Evolutionary conservation across 2,797 vertebrate genomes (phyloP), one percentile per base, ranked within the genome.

Genomic region (Poeciliopsis gracilis): DNA sequence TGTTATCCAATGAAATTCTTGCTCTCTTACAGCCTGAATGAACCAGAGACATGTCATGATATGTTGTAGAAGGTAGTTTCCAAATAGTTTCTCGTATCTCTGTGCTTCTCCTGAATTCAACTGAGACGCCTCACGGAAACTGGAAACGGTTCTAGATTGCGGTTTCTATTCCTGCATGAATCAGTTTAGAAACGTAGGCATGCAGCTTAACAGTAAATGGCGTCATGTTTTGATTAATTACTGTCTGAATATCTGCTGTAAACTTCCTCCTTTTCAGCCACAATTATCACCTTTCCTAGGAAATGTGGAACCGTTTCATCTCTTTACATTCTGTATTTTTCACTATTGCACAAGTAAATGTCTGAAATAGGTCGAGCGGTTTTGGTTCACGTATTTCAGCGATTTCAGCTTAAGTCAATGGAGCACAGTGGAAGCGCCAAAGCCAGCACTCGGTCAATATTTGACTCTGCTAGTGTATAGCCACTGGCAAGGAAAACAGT

Each of bases 371-470:
- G 74, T 71, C 59, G 25, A 74, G 73, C 77, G 77, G 73, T 72
- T 89, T 84, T 84, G 57, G 76, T 77, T 81, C 33, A 9, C 33
- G n/a, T 38, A 43, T 75, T 82, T 66, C 73, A 75, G 67, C 47
- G 2, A 57, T 84, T 83, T 76, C 75, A 81, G 77, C 70, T 78
- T 7, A 59, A 87, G 76, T 79, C 79, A 79, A 87, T 83, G 59
- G 70, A 87, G 73, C 79, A 78, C 73, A 67, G 82, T 82, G 84
- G 67, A 61, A 74, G 57, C 66, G 81, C 82, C 78, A 30, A n/a
- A 81, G 78, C 74, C 83, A 89, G 84, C 87, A 89, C 78, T 82
- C 75, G 81, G 88, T 93, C 94, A 93, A 91, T 92, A 94, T 95
- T 94, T 92, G 91, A 87, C 86, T 90, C 18, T 87, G 69, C 77